phyloP scores from a whole-genome alignment of 2,113 vertebrate species.

The Pavo muticus region DNA sequence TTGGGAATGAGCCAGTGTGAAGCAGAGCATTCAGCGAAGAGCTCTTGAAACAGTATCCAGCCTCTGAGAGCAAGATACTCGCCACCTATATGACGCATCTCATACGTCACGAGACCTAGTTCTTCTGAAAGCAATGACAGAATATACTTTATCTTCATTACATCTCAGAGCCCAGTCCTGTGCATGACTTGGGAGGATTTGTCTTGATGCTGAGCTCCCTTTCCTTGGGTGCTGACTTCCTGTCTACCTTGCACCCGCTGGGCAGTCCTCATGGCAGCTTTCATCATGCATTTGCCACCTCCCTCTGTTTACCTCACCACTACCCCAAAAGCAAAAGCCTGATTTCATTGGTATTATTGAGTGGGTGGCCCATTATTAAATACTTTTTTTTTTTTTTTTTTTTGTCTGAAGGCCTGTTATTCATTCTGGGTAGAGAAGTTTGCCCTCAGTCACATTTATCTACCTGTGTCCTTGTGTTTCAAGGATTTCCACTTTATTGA shows the following conservation, averaged over 20 bases:
- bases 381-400: constrained; percentile 17
- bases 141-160: background rate
- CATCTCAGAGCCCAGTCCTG: background rate
- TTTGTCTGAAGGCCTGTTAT: constrained; percentile 18
- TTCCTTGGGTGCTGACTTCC: background rate
- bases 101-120: background rate
- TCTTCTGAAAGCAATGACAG: background rate
- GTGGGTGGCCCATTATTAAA: background rate
- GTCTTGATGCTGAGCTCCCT: background rate
- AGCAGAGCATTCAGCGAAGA: background rate
- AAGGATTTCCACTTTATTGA: constrained; percentile 73
- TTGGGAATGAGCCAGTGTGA: background rate
- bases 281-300: background rate
- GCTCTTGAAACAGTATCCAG: background rate
- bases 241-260: background rate
- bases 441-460: constrained; percentile 65
- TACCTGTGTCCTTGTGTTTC: constrained; percentile 61
- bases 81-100: background rate
- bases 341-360: background rate
- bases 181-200: rapidly evolving
- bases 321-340: background rate
- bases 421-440: constrained; percentile 58
- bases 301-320: background rate
- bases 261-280: background rate
- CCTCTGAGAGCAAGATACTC: background rate